Conservation (phyloP, 2,113 vertebrate genomes). For the Opisthocomus hoazin region DNA sequence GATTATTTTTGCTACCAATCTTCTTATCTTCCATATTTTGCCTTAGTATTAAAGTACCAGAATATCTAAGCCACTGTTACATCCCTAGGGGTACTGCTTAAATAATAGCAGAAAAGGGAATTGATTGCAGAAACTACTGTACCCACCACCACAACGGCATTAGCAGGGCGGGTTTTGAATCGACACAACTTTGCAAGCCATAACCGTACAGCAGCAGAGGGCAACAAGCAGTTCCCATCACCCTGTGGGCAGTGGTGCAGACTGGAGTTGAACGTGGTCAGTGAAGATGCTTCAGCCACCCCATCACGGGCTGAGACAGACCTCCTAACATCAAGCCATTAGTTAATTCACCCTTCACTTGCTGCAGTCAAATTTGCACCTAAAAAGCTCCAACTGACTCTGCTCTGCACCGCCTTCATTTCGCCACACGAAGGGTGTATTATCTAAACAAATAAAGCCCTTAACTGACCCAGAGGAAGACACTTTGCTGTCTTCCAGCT, state of each 20-base stretch:
- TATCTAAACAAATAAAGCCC: neutral
- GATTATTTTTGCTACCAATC: neutral
- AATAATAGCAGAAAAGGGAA: neutral
- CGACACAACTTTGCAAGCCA: rapidly evolving
- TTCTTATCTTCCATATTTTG: neutral
- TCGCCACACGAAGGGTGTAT: rapidly evolving
- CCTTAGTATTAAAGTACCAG: neutral
- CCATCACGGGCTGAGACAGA: neutral
- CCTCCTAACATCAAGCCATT: neutral
- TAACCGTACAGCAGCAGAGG: neutral
- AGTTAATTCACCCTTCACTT: neutral
- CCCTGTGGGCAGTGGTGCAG: too few species aligned
- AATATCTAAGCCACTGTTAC: neutral
- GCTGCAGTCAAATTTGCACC: neutral
- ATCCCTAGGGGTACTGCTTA: neutral
- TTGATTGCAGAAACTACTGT: neutral
- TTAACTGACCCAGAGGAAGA: neutral
- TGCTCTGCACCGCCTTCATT: neutral
- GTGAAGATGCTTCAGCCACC: neutral
- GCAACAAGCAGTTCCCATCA: neutral
- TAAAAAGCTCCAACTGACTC: neutral
- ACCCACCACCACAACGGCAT: too few species aligned
- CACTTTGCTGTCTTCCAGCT: neutral
- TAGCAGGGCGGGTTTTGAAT: neutral
- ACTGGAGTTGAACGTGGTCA: neutral